phyloP scores from a whole-genome alignment of 2,888 invertebrate genomes.

The Platycnemis pennipes region DNA sequence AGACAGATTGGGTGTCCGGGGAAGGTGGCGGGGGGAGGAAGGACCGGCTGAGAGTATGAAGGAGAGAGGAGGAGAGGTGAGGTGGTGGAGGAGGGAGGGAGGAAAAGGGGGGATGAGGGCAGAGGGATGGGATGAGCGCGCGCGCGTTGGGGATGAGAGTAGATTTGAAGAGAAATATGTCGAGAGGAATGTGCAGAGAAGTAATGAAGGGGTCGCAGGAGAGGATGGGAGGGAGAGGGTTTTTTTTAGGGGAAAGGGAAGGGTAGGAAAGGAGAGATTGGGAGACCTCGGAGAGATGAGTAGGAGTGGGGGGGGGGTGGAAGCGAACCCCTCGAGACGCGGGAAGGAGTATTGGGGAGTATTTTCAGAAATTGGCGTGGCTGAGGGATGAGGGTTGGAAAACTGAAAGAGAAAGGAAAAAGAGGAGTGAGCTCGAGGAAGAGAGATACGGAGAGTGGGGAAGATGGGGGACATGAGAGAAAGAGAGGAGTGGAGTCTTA shows the following conservation, averaged over 20 bases:
- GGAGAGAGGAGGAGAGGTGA: neutral
- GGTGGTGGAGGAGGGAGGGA: neutral
- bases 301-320: neutral
- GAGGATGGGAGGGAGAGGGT: neutral
- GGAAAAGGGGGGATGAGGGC: neutral
- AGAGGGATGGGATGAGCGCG: conserved; percentile 1
- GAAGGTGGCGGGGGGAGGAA: neutral
- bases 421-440: neutral
- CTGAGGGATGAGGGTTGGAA: conserved; percentile 13
- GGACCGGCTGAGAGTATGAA: no score
- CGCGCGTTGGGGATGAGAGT: neutral
- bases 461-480: neutral
- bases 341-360: neutral
- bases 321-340: neutral
- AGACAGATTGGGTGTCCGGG: neutral
- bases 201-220: neutral
- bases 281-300: conserved; percentile 1
- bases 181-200: conserved; percentile 9
- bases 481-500: neutral
- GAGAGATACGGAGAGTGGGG: conserved; percentile 17
- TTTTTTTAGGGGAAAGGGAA: neutral
- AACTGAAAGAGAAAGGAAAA: neutral
- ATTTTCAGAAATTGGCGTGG: conserved; percentile 37
- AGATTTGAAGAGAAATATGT: conserved; percentile 37
- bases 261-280: neutral